phyloP scores from a whole-genome alignment of 2,113 vertebrate genomes.

The Cephalopholis sonnerati region DNA sequence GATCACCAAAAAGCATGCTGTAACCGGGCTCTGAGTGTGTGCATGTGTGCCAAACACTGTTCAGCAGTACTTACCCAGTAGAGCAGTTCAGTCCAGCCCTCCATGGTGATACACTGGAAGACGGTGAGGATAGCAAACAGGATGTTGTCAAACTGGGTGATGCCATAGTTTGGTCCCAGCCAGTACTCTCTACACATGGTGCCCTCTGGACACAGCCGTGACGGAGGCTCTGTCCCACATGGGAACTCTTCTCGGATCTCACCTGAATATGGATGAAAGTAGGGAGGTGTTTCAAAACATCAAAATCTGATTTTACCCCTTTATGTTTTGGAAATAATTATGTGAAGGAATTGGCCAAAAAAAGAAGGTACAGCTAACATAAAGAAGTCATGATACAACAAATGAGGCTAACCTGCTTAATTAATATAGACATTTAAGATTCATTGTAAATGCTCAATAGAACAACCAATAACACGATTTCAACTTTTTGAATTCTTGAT shows the following conservation, averaged over 20 bases:
- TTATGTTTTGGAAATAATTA: background rate
- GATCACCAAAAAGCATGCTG: too few species aligned
- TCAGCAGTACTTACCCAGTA: conserved; percentile 88
- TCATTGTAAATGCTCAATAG: too few species aligned
- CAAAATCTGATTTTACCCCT: background rate
- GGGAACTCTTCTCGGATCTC: conserved; percentile 93
- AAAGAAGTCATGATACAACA: background rate
- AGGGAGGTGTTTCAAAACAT: conserved; percentile 1
- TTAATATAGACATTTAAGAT: background rate
- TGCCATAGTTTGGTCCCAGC: conserved; percentile 95
- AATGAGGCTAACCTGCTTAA: background rate
- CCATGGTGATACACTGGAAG: conserved; percentile 98
- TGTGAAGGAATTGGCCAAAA: background rate
- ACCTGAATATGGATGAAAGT: conserved; percentile 72
- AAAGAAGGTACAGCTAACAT: background rate
- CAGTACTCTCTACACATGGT: conserved; percentile 90
- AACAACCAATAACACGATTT: background rate
- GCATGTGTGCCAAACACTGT: background rate
- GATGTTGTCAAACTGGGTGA: conserved; percentile 98
- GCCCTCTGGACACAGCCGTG: conserved; percentile 91
- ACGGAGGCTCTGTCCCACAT: conserved; percentile 88
- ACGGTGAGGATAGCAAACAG: conserved; percentile 95
- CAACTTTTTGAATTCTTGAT: background rate
- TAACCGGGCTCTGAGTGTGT: too few species aligned
- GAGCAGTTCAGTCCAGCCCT: conserved; percentile 96